Conservation (phyloP, 2,797 vertebrate species). For the Artibeus jamaicensis region DNA sequence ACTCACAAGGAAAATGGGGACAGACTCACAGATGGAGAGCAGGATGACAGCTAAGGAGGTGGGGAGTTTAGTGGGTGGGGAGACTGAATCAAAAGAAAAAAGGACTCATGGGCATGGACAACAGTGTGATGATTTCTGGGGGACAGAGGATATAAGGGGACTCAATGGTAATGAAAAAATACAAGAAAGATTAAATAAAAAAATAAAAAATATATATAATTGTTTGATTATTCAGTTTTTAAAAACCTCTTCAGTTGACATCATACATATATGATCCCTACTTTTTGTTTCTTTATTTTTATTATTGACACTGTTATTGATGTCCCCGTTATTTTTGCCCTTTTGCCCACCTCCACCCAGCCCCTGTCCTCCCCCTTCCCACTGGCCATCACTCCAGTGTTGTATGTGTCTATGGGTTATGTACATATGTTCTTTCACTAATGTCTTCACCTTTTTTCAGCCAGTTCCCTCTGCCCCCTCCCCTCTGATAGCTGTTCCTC, state of each 20-base stretch:
- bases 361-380: too few relatives aligned
- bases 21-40: not conserved
- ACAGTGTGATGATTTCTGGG: not conserved
- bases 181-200: not conserved
- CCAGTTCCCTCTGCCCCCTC: not conserved
- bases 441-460: not conserved
- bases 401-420: not conserved
- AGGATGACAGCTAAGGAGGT: not conserved
- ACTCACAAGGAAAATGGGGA: not conserved
- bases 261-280: not conserved
- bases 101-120: not conserved
- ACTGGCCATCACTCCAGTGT: not conserved
- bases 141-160: not conserved
- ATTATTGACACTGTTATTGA: not conserved
- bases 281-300: not conserved
- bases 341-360: not conserved
- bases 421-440: not conserved
- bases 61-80: not conserved
- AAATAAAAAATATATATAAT: not conserved
- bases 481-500: not conserved
- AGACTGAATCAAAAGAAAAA: not conserved
- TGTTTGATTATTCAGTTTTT: not conserved
- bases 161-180: not conserved
- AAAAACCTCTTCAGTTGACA: not conserved
- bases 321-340: not conserved